phyloP scores from a whole-genome alignment of 2,888 invertebrate genomes.

The Dendrolimus pini region DNA sequence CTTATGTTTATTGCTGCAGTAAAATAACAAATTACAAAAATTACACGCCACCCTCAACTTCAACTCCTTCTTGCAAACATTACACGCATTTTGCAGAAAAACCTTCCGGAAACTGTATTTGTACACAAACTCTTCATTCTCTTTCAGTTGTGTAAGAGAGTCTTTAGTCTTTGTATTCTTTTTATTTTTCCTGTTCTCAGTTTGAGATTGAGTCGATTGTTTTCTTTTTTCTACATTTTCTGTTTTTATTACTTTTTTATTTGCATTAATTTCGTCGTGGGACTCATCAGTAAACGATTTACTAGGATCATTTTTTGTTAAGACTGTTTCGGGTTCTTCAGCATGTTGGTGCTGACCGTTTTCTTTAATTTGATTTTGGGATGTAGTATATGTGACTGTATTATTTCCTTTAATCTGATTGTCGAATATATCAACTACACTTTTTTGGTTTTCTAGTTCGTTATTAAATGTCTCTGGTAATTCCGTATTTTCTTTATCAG shows the following conservation, averaged over 20 bases:
- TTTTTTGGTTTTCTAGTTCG: no score
- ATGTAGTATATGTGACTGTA: neutral
- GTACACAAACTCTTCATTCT: conserved; percentile 78
- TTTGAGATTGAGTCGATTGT: conserved; percentile 49
- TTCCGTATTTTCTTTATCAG: neutral
- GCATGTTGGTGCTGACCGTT: no score
- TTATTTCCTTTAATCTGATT: neutral
- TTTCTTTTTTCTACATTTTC: conserved; percentile 13
- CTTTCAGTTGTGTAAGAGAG: conserved; percentile 50
- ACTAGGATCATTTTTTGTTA: conserved; percentile 71
- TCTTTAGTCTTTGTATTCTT: conserved; percentile 32
- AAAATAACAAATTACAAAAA: conserved; percentile 79
- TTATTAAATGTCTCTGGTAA: no score
- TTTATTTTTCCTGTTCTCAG: conserved; percentile 33
- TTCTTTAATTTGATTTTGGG: neutral
- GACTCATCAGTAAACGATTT: conserved; percentile 52
- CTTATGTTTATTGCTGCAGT: conserved; percentile 79
- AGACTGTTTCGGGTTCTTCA: conserved; percentile 34
- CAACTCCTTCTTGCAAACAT: conserved; percentile 61
- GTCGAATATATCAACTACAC: no score
- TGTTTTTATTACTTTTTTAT: conserved; percentile 36
- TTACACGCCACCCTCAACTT: conserved; percentile 46
- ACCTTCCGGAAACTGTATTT: conserved; percentile 81
- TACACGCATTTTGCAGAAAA: conserved; percentile 78
- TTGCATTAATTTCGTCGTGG: conserved; percentile 62